phyloP scores from a whole-genome alignment of 1,140 invertebrate species.

The Drosophila tani region DNA sequence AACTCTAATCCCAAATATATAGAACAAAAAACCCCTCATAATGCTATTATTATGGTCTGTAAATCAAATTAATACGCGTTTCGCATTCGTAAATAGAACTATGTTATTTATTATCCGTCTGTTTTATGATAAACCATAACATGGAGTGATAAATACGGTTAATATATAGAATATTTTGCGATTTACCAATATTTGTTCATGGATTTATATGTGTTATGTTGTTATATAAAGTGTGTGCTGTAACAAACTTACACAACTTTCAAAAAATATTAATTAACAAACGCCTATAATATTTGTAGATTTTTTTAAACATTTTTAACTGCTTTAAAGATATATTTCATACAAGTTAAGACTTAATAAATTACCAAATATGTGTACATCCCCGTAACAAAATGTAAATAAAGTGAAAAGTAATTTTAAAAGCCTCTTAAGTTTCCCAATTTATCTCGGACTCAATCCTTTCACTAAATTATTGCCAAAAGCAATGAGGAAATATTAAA shows the following conservation, averaged over 20 bases:
- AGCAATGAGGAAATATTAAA: background rate
- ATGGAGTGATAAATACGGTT: background rate
- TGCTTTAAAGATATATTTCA: too few species aligned
- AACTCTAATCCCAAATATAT: background rate
- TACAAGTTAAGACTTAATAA: too few species aligned
- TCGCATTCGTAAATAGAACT: background rate
- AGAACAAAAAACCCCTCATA: background rate
- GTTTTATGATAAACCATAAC: background rate
- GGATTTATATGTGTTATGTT: background rate
- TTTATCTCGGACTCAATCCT: background rate
- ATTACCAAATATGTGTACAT: too few species aligned
- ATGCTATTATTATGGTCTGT: background rate
- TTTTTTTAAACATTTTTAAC: too few species aligned
- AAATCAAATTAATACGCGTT: background rate
- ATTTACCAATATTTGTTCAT: too few species aligned
- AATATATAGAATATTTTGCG: too few species aligned
- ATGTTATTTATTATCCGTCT: background rate
- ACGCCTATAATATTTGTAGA: too few species aligned
- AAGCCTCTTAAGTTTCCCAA: too few species aligned
- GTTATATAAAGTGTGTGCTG: background rate
- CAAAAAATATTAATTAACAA: too few species aligned
- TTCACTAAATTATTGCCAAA: background rate
- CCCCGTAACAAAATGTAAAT: too few species aligned
- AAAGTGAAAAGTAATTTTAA: too few species aligned
- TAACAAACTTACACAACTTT: too few species aligned